Evolutionary conservation across 2,888 invertebrate species (phyloP), one percentile per base, ranked within the genome.

Genomic region (Chymomyza fuscimana): DNA sequence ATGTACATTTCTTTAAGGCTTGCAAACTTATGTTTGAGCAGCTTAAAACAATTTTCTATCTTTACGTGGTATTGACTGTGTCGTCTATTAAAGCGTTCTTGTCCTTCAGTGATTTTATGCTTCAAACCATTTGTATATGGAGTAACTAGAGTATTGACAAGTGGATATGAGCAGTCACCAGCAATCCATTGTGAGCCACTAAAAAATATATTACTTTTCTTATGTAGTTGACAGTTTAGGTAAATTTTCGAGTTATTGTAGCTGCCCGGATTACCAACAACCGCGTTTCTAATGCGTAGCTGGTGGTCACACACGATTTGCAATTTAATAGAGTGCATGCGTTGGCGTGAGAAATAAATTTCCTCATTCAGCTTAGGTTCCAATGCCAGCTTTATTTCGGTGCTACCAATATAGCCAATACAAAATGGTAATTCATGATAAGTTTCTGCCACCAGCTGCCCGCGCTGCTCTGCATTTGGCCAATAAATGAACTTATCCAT

Each of bases 351-450:
- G n/a, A 50, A 64, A 64, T 69, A 63, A 3, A 40, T 6, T 40
- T 63, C 29, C 12, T 63, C 12, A 9, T 56, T 58, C 12, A 56
- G 9, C 16, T 25, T n/a, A 15, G 64, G 69, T 52, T 59, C 36
- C 19, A 60, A 22, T 25, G 22, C 66, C 10, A 70, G 36, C 19
- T 61, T 71, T 29, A 62, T 65, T n/a, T 70, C 65, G n/a, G 36
- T 65, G 54, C n/a, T 46, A 16, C 56, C 61, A 54, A 63, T 63
- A 52, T 70, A 70, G n/a, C 60, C 63, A 19, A 70, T 63, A n/a
- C 70, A 70, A 7, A 61, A 56, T 51, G 62, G 63, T 40, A 67
- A 58, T 40, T 67, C 66, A 46, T 63, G 29, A 36, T 36, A 67
- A 6, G 62, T 40, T 19, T 36, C 62, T 16, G 40, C 16, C 9